phyloP scores from a whole-genome alignment of 2,113 vertebrate genomes.

The Phycodurus eques region DNA sequence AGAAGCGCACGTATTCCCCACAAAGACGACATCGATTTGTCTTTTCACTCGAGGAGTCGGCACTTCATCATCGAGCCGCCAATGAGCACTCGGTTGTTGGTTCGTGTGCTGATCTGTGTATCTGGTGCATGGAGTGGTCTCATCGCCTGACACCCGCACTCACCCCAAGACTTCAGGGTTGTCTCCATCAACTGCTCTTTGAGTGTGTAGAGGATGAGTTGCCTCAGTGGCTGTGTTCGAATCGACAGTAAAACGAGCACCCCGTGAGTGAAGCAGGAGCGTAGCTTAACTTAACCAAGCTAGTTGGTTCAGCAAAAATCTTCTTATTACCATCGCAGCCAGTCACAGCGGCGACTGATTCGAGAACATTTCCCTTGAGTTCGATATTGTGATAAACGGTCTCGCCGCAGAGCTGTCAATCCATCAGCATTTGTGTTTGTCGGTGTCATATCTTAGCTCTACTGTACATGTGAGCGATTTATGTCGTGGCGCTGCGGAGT shows the following conservation, averaged over 20 bases:
- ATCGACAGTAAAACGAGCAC: slow-evolving; percentile 23
- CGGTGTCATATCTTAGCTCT: slow-evolving; percentile 50
- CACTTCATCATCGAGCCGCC: not conserved
- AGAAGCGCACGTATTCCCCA: not conserved
- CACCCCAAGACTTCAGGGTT: not conserved
- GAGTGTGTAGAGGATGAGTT: slow-evolving; percentile 8
- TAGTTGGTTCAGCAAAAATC: slow-evolving; percentile 26
- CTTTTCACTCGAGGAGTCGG: not conserved
- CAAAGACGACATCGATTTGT: not conserved
- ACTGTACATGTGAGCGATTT: slow-evolving; percentile 50
- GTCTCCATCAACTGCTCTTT: not conserved
- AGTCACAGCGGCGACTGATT: slow-evolving; percentile 47
- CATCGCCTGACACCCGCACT: not conserved
- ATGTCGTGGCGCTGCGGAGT: slow-evolving; percentile 47
- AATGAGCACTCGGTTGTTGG: not conserved
- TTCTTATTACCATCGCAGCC: slow-evolving; percentile 24
- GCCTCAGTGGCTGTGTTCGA: slow-evolving; percentile 24
- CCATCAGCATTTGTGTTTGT: slow-evolving; percentile 54
- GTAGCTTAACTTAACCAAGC: slow-evolving; percentile 27
- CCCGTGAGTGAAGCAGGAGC: slow-evolving; percentile 27
- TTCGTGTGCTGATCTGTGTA: too few species aligned
- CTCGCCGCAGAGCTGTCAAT: slow-evolving; percentile 48
- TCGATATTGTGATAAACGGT: slow-evolving; percentile 50
- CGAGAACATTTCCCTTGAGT: slow-evolving; percentile 35
- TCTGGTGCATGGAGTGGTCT: not conserved